Conservation (phyloP, 2,888 invertebrate species). For the Drosophila recens region DNA sequence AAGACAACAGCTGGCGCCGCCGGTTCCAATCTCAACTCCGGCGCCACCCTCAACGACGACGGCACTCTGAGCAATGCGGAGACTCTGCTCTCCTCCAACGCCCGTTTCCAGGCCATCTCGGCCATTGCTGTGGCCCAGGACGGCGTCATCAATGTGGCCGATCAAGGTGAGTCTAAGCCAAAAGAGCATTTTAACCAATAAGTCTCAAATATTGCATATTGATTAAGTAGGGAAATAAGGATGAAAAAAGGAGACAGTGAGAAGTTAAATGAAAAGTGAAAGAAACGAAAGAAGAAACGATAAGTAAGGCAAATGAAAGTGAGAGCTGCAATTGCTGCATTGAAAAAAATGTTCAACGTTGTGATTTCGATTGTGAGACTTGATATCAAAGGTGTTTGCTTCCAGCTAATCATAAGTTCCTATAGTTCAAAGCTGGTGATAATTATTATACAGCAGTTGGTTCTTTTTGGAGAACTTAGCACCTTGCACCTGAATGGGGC, state of each 20-base stretch:
- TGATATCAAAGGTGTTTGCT: not conserved
- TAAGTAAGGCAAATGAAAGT: not conserved
- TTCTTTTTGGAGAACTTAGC: not conserved
- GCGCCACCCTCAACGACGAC: slow-evolving; percentile 83
- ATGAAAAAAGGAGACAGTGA: no score
- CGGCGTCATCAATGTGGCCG: slow-evolving; percentile 97
- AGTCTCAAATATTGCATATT: not conserved
- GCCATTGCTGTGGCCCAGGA: slow-evolving; percentile 97
- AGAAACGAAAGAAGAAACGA: not conserved
- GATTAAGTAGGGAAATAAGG: not conserved
- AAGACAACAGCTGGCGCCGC: slow-evolving; percentile 78
- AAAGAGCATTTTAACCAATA: not conserved
- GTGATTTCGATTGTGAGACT: not conserved
- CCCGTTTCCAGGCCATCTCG: slow-evolving; percentile 94
- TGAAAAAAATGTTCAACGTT: not conserved
- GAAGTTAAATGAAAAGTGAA: not conserved
- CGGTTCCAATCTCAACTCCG: slow-evolving; percentile 62
- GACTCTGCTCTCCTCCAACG: slow-evolving; percentile 95
- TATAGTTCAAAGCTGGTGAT: not conserved
- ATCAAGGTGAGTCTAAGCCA: slow-evolving; percentile 90
- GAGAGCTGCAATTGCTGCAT: not conserved
- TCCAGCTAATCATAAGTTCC: not conserved
- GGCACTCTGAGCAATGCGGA: slow-evolving; percentile 90
- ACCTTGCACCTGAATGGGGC: not conserved
- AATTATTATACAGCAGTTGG: not conserved